Percentiles rank a stretch among this genome's conserved stretches.
phyloP scores from a whole-genome alignment of 2,113 vertebrate species.

The Glareola pratincola region DNA sequence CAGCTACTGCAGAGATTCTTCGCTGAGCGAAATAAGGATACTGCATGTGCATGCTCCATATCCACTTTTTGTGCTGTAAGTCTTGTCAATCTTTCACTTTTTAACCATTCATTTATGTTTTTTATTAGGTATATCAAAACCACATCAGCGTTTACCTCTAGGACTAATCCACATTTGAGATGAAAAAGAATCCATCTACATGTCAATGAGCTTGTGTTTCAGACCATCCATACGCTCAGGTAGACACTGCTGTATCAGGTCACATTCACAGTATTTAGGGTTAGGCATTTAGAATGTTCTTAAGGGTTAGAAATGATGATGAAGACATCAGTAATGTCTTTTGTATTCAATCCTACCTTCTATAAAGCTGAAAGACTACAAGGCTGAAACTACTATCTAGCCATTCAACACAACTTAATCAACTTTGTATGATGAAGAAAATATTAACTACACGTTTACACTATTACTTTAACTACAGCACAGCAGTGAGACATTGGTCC shows the following conservation, averaged over 20 bases:
- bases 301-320: neutral
- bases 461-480: neutral
- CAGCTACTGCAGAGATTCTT: neutral
- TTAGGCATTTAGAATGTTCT: neutral
- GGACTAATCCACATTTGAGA: neutral
- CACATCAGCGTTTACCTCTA: neutral
- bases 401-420: neutral
- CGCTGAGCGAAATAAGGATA: neutral
- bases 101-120: neutral
- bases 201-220: neutral
- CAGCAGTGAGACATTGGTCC: neutral
- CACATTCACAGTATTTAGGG: neutral
- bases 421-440: neutral
- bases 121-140: neutral
- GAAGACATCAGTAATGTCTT: neutral
- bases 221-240: rapidly evolving
- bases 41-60: neutral
- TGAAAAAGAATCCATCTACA: neutral
- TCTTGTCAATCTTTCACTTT: neutral
- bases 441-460: neutral
- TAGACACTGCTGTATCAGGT: neutral
- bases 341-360: neutral
- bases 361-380: neutral
- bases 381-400: neutral
- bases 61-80: no score